Evolutionary conservation across 2,888 invertebrate genomes (phyloP), one percentile per base, ranked within the genome.

Genomic region (Apamea monoglypha): DNA sequence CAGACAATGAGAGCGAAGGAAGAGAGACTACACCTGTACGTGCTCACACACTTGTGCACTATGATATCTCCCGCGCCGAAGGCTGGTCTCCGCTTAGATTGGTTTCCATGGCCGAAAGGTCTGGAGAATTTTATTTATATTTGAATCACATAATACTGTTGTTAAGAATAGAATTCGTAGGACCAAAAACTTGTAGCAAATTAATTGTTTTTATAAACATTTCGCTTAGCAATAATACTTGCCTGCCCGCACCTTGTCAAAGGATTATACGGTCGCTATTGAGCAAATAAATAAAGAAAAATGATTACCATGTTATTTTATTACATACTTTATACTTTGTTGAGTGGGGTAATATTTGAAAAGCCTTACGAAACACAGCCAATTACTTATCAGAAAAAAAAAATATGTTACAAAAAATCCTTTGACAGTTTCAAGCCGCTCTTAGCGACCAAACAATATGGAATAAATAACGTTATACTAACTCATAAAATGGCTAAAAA

Each of bases 311-410:
- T 29, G 12, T 64, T 25, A 44, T 53, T 44, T 76, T 76, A 40
- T 76, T 69, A 53, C 21, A 40, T 29, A 25, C 18, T 50, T 67
- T 40, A 18, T 40, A 40, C 18, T 61, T 78, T 44, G 25, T 32
- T 36, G 44, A 25, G 25, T 14, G 29, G 16, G 40, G 32, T 78
- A 10, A 47, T 40, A 78, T 59, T 78, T 66, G 71, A n/a, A 29
- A 47, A 25, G 36, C 16, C 50, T 59, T 66, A 32, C n/a, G 25
- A 71, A 72, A 66, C 10, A 70, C 2, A 36, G n/a, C 50, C 72
- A 72, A 72, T 78, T 71, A 66, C 32, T 67, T 16, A 25, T 14
- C 4, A 18, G 78, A 66, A 64, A 59, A 70, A 36, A 66, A 76
- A 40, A 69, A 59, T 50, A 40, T 67, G 14, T 59, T 32, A 40